These are phyloP conservation scores for Parus major DNA, from an alignment of 2,113 vertebrate genomes.

Conservation along the genomic window DNA sequence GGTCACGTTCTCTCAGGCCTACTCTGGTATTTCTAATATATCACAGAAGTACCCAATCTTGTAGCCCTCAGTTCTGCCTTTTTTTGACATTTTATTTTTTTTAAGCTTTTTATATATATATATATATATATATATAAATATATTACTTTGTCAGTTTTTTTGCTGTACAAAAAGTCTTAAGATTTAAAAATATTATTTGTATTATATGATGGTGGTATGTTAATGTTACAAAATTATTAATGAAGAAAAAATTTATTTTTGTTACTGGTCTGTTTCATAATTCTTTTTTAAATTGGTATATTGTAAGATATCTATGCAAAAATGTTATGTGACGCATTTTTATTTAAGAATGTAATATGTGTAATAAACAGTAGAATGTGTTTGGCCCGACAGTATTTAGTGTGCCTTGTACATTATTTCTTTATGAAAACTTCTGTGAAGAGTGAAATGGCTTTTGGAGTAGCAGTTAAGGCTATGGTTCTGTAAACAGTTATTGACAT, in stretches of 20 bases:
- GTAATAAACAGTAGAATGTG: constrained; percentile 99
- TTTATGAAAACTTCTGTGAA: not conserved
- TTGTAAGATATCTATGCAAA: constrained; percentile 99
- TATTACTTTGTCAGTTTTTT: constrained; percentile 89
- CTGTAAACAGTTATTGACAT: not conserved
- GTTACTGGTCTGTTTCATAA: constrained; percentile 99
- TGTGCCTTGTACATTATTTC: constrained; percentile 71
- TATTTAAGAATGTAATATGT: constrained; percentile 99
- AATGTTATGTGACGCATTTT: constrained; percentile 99
- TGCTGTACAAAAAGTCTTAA: constrained; percentile 95
- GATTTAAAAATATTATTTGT: constrained; percentile 99
- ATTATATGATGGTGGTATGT: constrained; percentile 99
- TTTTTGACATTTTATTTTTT: constrained; percentile 86
- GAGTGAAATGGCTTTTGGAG: not conserved
- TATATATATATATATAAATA: constrained; percentile 76
- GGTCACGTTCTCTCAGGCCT: constrained; percentile 85
- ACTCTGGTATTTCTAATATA: constrained; percentile 87
- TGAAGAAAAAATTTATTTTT: constrained; percentile 99
- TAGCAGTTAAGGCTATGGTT: not conserved
- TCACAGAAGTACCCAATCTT: constrained; percentile 85
- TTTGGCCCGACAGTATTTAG: constrained; percentile 78
- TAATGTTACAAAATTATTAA: constrained; percentile 99
- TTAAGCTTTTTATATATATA: constrained; percentile 86
- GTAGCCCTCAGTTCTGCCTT: constrained; percentile 86
- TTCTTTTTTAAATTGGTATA: constrained; percentile 99